Evolutionary conservation across 2,797 vertebrate genomes (phyloP).

Genomic region (Urocyon cinereoargenteus): DNA sequence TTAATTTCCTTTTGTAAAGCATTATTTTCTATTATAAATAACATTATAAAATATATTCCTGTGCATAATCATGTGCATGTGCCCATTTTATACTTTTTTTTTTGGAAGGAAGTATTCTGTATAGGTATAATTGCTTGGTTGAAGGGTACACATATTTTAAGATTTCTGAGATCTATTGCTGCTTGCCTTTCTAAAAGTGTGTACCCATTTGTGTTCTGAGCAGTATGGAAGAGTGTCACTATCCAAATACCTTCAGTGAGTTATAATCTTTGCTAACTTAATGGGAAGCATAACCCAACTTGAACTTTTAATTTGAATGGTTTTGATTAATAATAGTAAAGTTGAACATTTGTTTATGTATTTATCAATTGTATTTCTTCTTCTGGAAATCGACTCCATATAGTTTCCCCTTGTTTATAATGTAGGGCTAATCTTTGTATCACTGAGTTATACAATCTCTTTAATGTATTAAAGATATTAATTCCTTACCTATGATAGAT

Average conservation of each 20-base stretch:
- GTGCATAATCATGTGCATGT: not conserved
- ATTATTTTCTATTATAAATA: slow-evolving; percentile 17
- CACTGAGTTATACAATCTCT: slow-evolving; percentile 50
- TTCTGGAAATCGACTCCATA: slow-evolving; percentile 40
- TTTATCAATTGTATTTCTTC: slow-evolving; percentile 55
- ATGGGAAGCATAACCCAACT: not conserved
- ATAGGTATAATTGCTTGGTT: not conserved
- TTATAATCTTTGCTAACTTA: slow-evolving; percentile 22
- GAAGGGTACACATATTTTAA: not conserved
- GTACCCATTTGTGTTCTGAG: not conserved
- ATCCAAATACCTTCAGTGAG: not conserved
- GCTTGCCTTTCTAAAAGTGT: slow-evolving; percentile 12
- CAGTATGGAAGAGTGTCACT: not conserved
- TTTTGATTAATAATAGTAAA: slow-evolving; percentile 63
- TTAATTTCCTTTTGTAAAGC: slow-evolving; percentile 36
- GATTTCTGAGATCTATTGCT: slow-evolving; percentile 23
- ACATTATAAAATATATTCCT: slow-evolving; percentile 27
- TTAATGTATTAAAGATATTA: slow-evolving; percentile 31
- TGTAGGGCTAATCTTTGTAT: not conserved
- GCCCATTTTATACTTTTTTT: not conserved
- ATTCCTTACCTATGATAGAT: slow-evolving; percentile 7
- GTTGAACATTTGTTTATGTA: slow-evolving; percentile 53
- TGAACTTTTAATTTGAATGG: slow-evolving; percentile 12
- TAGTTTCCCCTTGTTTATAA: slow-evolving; percentile 44
- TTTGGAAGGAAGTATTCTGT: not conserved